A percentile compares a stretch with the other conserved stretches of the same genome.
These are phyloP conservation scores for Carassius carassius DNA, from an alignment of 2,113 vertebrate species.

Conservation along the genomic window DNA sequence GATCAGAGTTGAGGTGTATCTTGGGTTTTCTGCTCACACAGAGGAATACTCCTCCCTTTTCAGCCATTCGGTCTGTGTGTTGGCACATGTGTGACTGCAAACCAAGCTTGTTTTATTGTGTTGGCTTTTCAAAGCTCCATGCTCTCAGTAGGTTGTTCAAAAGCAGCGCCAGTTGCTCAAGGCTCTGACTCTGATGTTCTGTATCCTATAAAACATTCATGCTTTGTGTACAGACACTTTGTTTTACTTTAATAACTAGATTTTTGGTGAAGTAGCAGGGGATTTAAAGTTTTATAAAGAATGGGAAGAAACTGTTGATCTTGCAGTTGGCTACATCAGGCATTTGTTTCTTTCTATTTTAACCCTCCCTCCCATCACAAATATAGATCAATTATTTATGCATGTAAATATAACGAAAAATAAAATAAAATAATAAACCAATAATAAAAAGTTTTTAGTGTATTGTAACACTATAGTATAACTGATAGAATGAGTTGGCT, in stretches of 20 bases:
- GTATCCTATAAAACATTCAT: slow-evolving; percentile 29
- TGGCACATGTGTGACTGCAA: neutral
- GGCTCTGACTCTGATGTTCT: slow-evolving; percentile 31
- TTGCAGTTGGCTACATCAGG: neutral
- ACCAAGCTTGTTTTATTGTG: slow-evolving; percentile 13
- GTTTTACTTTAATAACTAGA: slow-evolving; percentile 29
- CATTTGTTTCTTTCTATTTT: neutral
- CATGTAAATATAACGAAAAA: neutral
- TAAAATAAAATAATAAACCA: neutral
- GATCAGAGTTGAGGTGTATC: neutral
- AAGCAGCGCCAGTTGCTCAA: slow-evolving; percentile 18
- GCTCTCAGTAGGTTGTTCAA: slow-evolving; percentile 32
- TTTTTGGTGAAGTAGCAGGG: slow-evolving; percentile 13
- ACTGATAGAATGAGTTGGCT: no score
- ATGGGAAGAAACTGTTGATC: neutral
- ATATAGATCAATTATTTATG: neutral
- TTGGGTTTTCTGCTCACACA: slow-evolving; percentile 14
- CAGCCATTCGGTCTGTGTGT: neutral
- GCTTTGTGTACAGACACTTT: neutral
- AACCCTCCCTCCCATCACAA: neutral
- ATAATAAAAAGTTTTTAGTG: no score
- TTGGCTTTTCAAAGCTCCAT: slow-evolving; percentile 19
- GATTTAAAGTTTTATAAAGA: neutral
- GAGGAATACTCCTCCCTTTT: neutral
- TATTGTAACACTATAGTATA: no score